A percentile compares a stretch with the other conserved stretches of the same genome.
Evolutionary conservation across 2,113 vertebrate genomes (phyloP).

Genomic region (Thamnaconus septentrionalis): DNA sequence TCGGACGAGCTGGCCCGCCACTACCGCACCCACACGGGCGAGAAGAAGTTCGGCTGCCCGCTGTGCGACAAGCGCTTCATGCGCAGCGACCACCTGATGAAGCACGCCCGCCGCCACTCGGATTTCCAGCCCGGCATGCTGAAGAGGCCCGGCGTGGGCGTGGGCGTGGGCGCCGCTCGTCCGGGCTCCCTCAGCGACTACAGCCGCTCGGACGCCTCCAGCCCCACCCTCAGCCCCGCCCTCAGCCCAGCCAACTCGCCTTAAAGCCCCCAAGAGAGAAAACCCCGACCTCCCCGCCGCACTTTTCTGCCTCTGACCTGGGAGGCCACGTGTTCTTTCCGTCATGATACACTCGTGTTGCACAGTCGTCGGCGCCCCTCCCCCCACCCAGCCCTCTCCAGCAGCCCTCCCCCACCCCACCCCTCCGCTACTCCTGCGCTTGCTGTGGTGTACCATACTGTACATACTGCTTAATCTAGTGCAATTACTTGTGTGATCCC

Average conservation of each 20-base stretch:
- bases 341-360: slow-evolving; percentile 70
- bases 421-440: slow-evolving; percentile 70
- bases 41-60: slow-evolving; percentile 95
- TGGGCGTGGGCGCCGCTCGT: slow-evolving; percentile 62
- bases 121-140: slow-evolving; percentile 95
- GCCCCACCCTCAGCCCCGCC: slow-evolving; percentile 78
- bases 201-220: slow-evolving; percentile 95
- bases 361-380: slow-evolving; percentile 65
- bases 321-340: slow-evolving; percentile 54
- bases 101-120: slow-evolving; percentile 92
- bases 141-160: slow-evolving; percentile 75
- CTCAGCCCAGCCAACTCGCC: slow-evolving; percentile 94
- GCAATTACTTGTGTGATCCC: slow-evolving; percentile 76
- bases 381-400: slow-evolving; percentile 25
- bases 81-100: slow-evolving; percentile 97
- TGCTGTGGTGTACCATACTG: slow-evolving; percentile 81
- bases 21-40: slow-evolving; percentile 97
- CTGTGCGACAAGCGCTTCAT: slow-evolving; percentile 98
- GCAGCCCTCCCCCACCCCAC: slow-evolving; percentile 46
- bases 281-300: slow-evolving; percentile 65
- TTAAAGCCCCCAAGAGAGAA: slow-evolving; percentile 64
- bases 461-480: slow-evolving; percentile 83
- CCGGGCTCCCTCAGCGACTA: slow-evolving; percentile 95
- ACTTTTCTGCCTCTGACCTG: slow-evolving; percentile 76
- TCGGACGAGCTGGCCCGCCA: slow-evolving; percentile 96